A percentile compares a stretch with the other conserved stretches of the same genome.
phyloP scores from a whole-genome alignment of 1,140 invertebrate species.

The Drosophila nikananu region DNA sequence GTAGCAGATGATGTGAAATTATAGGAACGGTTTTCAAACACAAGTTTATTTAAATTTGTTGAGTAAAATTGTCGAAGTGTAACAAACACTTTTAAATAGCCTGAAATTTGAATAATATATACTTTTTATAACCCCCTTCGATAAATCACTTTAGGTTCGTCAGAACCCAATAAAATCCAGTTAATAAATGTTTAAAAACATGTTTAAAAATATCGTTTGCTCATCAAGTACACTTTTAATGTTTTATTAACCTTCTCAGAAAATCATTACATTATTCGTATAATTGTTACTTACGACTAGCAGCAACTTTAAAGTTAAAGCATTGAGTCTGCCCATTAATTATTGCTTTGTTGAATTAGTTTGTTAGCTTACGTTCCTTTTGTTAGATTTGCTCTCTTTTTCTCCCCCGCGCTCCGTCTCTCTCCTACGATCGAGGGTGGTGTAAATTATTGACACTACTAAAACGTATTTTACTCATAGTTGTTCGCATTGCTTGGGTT shows the following conservation, averaged over 20 bases:
- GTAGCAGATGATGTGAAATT: not conserved
- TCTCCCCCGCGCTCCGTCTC: slow-evolving; percentile 2
- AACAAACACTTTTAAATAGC: no score
- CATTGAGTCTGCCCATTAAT: slow-evolving; percentile 61
- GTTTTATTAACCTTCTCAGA: slow-evolving; percentile 73
- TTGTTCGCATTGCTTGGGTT: slow-evolving; percentile 62
- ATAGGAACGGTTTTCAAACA: no score
- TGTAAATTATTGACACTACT: slow-evolving; percentile 83
- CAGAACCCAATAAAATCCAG: not conserved
- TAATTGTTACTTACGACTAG: slow-evolving; percentile 67
- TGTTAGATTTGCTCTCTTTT: slow-evolving; percentile 21
- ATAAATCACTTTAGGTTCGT: not conserved
- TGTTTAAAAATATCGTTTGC: slow-evolving; percentile 2
- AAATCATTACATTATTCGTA: slow-evolving; percentile 72
- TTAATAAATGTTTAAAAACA: not conserved
- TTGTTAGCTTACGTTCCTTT: slow-evolving; percentile 67
- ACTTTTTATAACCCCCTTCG: not conserved
- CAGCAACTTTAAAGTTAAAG: slow-evolving; percentile 70
- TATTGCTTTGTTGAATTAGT: slow-evolving; percentile 72
- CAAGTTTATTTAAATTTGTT: no score
- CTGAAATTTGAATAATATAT: no score
- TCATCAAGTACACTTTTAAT: slow-evolving; percentile 47
- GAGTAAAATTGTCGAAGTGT: no score
- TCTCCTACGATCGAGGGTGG: slow-evolving; percentile 39
- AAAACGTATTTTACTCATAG: slow-evolving; percentile 64